Evolutionary conservation across 2,888 invertebrate genomes (phyloP), one percentile per base, ranked within the genome.

Genomic region (Tricholauxania praeusta): DNA sequence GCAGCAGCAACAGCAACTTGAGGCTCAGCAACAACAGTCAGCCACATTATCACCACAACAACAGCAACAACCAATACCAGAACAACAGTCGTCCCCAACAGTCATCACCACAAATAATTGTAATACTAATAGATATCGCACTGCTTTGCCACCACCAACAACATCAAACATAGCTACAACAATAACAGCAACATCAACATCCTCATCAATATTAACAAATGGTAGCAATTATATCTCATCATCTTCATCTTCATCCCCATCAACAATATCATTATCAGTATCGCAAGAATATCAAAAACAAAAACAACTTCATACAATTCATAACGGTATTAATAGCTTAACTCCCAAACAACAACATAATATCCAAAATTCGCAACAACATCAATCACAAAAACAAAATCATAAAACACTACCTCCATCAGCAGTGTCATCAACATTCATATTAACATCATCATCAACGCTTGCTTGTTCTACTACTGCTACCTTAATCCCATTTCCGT

Each of bases 1-100:
- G 76, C 81, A 83, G 77, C 74, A 83, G 78, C 83, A 80, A 70
- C 74, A 83, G 78, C 83, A 80, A 70, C 79, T 82, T 67, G 78
- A 80, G 22, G 5, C 10, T 39, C 80, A 82, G 59, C 72, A 73
- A 60, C 74, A 49, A 15, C 32, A 60, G 64, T 48, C 71, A 70
- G 51, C 65, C 68, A 57, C 71, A 75, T 53, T 76, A 75, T 67
- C 60, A 74, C 55, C 77, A 77, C 66, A 71, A 53, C 70, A 74
- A 53, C 75, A 74, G 64, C 71, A 76, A 59, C 78, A 78, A 17
- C 74, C 76, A 53, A 62, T 76, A 72, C 70, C 73, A 59, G 77
- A 68, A 59, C 68, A 57, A 59, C 72, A 73, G 49, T 64, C 66
- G 39, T 47, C 59, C 71, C 51, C n/a, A 49, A 51, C 72, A 74